These are phyloP conservation scores for Rhynchopsitta pachyrhyncha DNA, from an alignment of 2,113 vertebrate species.

Conservation along the genomic window DNA sequence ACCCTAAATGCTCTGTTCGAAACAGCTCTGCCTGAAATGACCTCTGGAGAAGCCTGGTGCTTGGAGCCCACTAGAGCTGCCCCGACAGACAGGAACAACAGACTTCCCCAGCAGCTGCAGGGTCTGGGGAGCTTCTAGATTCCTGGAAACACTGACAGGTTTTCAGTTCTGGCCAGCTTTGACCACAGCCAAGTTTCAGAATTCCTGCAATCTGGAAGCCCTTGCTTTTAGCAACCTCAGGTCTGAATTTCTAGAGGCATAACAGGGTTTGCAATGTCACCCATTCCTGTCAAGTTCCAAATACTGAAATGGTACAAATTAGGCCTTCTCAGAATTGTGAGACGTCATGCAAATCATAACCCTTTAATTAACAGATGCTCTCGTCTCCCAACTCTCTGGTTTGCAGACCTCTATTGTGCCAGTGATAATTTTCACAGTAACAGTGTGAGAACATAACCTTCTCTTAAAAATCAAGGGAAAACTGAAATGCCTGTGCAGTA, in stretches of 20 bases:
- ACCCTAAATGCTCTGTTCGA: neutral
- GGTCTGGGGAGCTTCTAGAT: slow-evolving; percentile 10
- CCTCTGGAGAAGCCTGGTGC: neutral
- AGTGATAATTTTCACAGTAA: neutral
- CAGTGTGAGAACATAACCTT: neutral
- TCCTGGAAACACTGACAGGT: slow-evolving; percentile 50
- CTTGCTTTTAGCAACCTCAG: neutral
- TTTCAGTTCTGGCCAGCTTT: slow-evolving; percentile 6
- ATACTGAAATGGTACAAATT: neutral
- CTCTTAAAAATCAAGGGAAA: neutral
- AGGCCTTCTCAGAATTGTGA: neutral
- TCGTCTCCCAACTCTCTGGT: neutral
- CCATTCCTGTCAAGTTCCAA: neutral
- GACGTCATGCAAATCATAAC: neutral
- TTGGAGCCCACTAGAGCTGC: neutral
- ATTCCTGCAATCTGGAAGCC: neutral
- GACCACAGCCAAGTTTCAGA: neutral
- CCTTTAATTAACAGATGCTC: neutral
- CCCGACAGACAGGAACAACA: neutral
- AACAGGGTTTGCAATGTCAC: neutral
- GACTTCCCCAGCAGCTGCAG: slow-evolving; percentile 17
- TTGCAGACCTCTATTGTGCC: neutral
- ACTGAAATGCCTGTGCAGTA: neutral
- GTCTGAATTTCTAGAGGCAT: neutral
- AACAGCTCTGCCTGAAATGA: neutral